These are phyloP conservation scores for Caenorhabditis inopinata DNA, from an alignment of 1,140 invertebrate genomes.

Conservation along the genomic window DNA sequence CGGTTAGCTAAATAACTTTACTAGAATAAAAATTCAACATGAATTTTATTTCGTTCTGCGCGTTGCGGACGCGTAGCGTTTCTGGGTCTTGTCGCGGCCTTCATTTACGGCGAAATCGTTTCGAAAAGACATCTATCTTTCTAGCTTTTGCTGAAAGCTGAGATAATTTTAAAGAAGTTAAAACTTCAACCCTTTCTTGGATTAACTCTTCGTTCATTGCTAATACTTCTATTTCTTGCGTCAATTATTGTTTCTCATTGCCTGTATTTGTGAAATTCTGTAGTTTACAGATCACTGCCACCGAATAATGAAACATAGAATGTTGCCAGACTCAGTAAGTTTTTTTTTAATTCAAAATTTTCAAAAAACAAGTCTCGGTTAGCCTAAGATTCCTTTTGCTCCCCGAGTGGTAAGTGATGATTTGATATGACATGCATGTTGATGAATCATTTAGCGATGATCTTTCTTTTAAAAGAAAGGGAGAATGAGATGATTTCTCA, in stretches of 20 bases:
- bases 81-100: neutral
- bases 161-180: too few species aligned
- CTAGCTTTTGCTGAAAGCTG: too few species aligned
- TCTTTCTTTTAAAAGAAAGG: neutral
- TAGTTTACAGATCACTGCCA: neutral
- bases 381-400: neutral
- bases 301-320: neutral
- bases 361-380: neutral
- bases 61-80: neutral
- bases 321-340: neutral
- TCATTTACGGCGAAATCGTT: neutral
- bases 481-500: neutral
- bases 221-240: too few species aligned
- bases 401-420: constrained; percentile 29
- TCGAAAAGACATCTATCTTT: too few species aligned
- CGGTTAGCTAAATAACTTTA: too few species aligned
- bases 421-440: neutral
- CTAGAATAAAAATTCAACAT: too few species aligned
- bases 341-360: neutral
- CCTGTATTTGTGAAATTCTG: too few species aligned
- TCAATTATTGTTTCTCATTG: too few species aligned
- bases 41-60: neutral
- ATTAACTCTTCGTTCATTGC: too few species aligned
- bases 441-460: neutral
- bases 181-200: too few species aligned